A percentile compares a stretch with the other conserved stretches of the same genome.
These are phyloP conservation scores for human (Homo sapiens) DNA, from an alignment of 2,113 vertebrate genomes.

Conservation along the genomic window GRCh38 chr1:14476001-14476500, in stretches of 20 bases:
- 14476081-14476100: background rate
- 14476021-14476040: background rate
- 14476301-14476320: constrained; percentile 51
- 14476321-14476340: constrained; percentile 70
- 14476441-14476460: constrained; percentile 67
- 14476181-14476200: background rate
- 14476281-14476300: constrained; percentile 19
- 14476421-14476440: constrained; percentile 54
- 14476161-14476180: rapidly evolving
- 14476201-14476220: background rate
- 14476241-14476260: background rate
- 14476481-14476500: background rate
- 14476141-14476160: rapidly evolving
- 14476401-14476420: constrained; percentile 63
- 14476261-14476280: constrained; percentile 71
- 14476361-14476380: constrained; percentile 63
- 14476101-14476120: rapidly evolving
- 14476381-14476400: constrained; percentile 64
- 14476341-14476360: constrained; percentile 70
- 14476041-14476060: background rate
- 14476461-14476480: constrained; percentile 28
- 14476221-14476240: background rate
- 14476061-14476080: background rate
- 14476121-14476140: background rate
- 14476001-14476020: rapidly evolving